These are phyloP conservation scores for Neoscelio sp. DNA, from an alignment of 2,888 invertebrate species.

Conservation along the genomic window DNA sequence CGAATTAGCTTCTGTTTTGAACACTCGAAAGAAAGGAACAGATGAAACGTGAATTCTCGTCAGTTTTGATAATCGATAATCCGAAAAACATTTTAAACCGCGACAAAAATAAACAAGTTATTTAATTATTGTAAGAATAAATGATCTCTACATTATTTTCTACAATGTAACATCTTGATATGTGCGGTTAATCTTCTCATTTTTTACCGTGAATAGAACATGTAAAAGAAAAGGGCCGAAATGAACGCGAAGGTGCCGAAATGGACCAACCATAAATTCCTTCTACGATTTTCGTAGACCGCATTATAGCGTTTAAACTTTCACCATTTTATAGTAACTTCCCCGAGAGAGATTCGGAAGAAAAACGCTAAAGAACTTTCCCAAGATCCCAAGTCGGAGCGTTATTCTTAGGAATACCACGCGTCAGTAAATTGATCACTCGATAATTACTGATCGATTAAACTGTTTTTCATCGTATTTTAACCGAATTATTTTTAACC, in stretches of 20 bases:
- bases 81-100: conserved; percentile 62
- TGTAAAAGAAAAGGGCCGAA: conserved; percentile 44
- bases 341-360: conserved; percentile 47
- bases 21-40: no score
- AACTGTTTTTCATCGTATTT: conserved; percentile 37
- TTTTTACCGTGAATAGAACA: conserved; percentile 26
- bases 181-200: conserved; percentile 3
- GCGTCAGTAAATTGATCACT: conserved; percentile 51
- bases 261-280: no score
- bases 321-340: conserved; percentile 68
- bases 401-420: conserved; percentile 23
- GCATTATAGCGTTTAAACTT: conserved; percentile 66
- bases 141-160: no score
- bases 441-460: conserved; percentile 63
- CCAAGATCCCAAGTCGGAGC: conserved; percentile 31
- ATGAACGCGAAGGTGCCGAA: conserved; percentile 43
- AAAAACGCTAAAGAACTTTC: conserved; percentile 63
- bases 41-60: no score
- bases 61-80: conserved; percentile 44
- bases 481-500: conserved; percentile 33
- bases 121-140: no score
- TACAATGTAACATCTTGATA: background rate
- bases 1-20: no score
- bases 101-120: conserved; percentile 28
- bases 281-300: conserved; percentile 60